Base-by-base conservation (phyloP, 2,888 invertebrate genomes). In the Lepidonotus clava region DNA sequence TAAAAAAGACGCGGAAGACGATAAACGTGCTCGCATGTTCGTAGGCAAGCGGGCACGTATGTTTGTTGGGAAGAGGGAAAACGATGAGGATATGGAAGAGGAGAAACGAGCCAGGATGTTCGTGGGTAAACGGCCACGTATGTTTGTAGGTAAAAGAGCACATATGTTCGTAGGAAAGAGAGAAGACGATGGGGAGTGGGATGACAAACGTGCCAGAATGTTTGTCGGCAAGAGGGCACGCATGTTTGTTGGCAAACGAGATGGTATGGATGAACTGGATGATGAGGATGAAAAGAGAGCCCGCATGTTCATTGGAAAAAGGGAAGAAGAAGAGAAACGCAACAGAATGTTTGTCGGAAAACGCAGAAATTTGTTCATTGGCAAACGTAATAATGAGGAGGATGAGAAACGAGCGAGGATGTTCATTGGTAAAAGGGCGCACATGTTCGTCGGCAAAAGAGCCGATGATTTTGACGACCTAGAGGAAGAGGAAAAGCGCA, bases 221-320 rank as follows among this genome's bases (percentile, higher is more conserved):
- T 88, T 88, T 32, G 86, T 88, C 1, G 88, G 88, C 11, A 86
- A 86, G 36, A 86, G 66, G 21, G 84, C 21, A 24, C 83, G 36
- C 53, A 71, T 85, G 83, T 88, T 87, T 84, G 86, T 87, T 86
- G 88, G 87, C 8, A 88, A 85, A 67, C 24, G 87, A 38, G 83
- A 38, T 1, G 83, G 80, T 56, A n/a, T 56, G n/a, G 36, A 28
- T 34, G 36, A 56, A 18, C 28, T 24, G n/a, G 83, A 83, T 18
- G 40, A 38, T 28, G 24, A 61, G 24, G 71, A 85, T 66, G 51
- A 71, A 34, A 53, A 84, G 86, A 40, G 83, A 24, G 32, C 41
- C 67, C 80, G 61, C 53, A 84, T 41, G 71, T 85, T 85, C 18
- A 85, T 87, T 86, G 88, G 87, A 8, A 88, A 86, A 61, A 32